Base-by-base conservation (phyloP, 1,140 invertebrate genomes). In the Colletes gigas region DNA sequence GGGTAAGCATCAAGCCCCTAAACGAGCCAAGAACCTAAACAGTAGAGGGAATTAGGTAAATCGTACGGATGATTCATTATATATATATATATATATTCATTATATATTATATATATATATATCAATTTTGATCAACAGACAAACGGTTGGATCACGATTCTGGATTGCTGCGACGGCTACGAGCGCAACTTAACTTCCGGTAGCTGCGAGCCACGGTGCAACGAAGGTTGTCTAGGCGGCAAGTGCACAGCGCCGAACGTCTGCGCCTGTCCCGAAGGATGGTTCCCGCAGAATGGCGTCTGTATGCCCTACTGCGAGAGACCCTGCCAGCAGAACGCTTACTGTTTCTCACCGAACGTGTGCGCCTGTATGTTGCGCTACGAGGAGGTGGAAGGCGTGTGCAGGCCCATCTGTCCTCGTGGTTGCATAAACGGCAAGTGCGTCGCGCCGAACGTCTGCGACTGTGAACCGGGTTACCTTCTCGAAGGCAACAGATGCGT, bases 401-500 rank as follows among this genome's bases (percentile, higher is more conserved):
- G 93, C 50, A 88, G 68, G 41, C 92, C 93, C 0, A 89, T 91
- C 3, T 94, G 93, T 60, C 89, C 88, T 0, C 85, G 88, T 44
- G 90, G 90, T n/a, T 94, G 93, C 67, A 78, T 59, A 0, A 93
- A 94, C 62, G 94, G 94, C 0, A 90, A 93, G 0, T 95, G 94
- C 81, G 89, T 94, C 21, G 92, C 91, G 0, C 91, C 92, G 4
- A 88, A 91, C 52, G 81, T 91, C 2, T 95, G 96, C 88, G 92
- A 93, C 1, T 97, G 96, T 88, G 94, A 94, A 59, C 90, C 94
- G 15, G 96, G 96, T 1, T 97, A 94, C 89, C 72, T 71, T 8
- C 44, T 41, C 8, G 69, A 75, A 3, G 9, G 6, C 44, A 50
- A 68, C 21, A 62, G 30, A 0, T 86, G 84, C 52, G 14, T 60